Evolutionary conservation across 2,888 invertebrate genomes (phyloP), one percentile per base, ranked within the genome.

Genomic region (Calephelis perditalis): DNA sequence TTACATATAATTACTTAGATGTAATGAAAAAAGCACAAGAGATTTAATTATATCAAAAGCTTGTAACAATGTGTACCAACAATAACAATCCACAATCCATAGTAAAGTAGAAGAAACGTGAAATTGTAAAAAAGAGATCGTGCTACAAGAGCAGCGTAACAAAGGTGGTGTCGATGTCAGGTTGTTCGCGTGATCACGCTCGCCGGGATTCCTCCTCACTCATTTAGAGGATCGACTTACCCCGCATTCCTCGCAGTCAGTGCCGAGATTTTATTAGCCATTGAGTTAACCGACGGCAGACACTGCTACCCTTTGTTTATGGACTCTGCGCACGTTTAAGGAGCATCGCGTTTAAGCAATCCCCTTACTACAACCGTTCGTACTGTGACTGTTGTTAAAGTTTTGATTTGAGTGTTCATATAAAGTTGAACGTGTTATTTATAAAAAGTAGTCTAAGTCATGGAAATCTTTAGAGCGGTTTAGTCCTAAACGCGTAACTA

Each of bases 141-240:
- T 59, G 59, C 47, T 47, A 68, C 15, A 35, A 73, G 70, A 72
- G 64, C 60, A 66, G 63, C 66, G 70, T 73, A 80, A 83, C 80
- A 83, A 84, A 79, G 73, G 70, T 73, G 75, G 73, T 76, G 75
- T 76, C 77, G 78, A 76, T 79, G 78, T 84, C 85, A 82, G 80
- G 81, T 82, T 77, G 75, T 77, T 82, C 75, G 83, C 83, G 84
- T 86, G 84, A 84, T 79, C 81, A 80, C 80, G 79, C 73, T 71
- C 69, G 70, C 70, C 73, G 74, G 75, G 77, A 76, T 76, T 74
- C 79, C 73, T 74, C 76, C 73, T 80, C 76, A 79, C 78, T 84
- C 79, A 81, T 78, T 81, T 78, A 77, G 75, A 72, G 75, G 80
- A 85, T 87, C 86, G 76, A 70, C 77, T 86, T 85, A 84, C 86